Conservation (phyloP, 2,797 vertebrate genomes). For the Typhlichthys eigenmanni region DNA sequence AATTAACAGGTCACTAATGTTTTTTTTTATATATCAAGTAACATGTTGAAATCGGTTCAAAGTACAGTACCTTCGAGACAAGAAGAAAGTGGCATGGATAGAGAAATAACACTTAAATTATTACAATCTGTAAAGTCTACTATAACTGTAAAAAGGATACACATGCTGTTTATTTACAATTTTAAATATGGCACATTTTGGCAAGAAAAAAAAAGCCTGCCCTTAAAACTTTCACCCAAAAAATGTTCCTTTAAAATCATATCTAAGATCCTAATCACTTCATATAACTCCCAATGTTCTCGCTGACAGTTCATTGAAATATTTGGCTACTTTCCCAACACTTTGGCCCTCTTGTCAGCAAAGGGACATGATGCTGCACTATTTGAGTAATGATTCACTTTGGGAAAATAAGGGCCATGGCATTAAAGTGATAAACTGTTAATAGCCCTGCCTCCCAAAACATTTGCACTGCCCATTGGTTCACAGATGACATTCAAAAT, state of each 20-base stretch:
- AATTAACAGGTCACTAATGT: slow-evolving; percentile 38
- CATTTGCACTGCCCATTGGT: too few species aligned
- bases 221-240: slow-evolving; percentile 51
- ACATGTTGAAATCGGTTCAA: too few species aligned
- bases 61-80: too few species aligned
- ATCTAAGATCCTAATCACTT: slow-evolving; percentile 64
- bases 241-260: slow-evolving; percentile 42
- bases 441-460: too few species aligned
- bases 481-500: too few species aligned
- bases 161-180: too few species aligned
- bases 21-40: slow-evolving; percentile 5
- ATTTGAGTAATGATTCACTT: slow-evolving; percentile 59
- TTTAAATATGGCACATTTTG: background rate
- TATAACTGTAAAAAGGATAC: too few species aligned
- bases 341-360: slow-evolving; percentile 60
- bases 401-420: slow-evolving; percentile 37
- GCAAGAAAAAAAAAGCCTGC: slow-evolving; percentile 27
- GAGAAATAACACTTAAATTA: too few species aligned
- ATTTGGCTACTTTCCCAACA: slow-evolving; percentile 77
- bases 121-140: too few species aligned
- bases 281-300: slow-evolving; percentile 54
- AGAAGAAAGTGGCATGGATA: too few species aligned
- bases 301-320: slow-evolving; percentile 80
- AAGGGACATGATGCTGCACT: slow-evolving; percentile 43
- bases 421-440: slow-evolving; percentile 28